phyloP scores from a whole-genome alignment of 2,113 vertebrate genomes.

The Danionella cerebrum region DNA sequence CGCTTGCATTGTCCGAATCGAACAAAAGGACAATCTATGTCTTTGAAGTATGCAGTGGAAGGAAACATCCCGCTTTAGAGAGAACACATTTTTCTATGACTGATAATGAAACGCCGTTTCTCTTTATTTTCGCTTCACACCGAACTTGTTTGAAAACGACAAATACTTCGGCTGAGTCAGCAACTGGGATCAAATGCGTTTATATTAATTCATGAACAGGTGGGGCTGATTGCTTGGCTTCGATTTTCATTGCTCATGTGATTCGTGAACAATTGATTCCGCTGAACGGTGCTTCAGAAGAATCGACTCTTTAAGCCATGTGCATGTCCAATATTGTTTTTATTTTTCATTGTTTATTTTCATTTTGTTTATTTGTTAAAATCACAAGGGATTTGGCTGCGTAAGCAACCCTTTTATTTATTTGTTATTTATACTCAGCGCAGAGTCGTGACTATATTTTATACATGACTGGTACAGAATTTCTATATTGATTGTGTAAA shows the following conservation, averaged over 20 bases:
- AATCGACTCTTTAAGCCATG: background rate
- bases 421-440: too few species aligned
- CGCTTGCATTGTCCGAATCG: conserved; percentile 30
- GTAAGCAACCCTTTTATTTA: too few species aligned
- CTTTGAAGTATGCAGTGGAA: conserved; percentile 46
- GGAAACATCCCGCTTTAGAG: conserved; percentile 49
- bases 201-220: background rate
- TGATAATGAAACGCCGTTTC: background rate
- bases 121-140: background rate
- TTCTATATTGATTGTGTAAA: too few species aligned
- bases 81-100: background rate
- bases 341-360: too few species aligned
- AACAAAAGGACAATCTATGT: conserved; percentile 44
- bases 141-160: background rate
- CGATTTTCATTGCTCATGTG: background rate
- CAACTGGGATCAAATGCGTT: background rate
- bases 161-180: background rate
- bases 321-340: too few species aligned
- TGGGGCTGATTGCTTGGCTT: background rate
- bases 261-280: background rate
- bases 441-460: too few species aligned
- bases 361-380: too few species aligned
- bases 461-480: too few species aligned
- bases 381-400: too few species aligned
- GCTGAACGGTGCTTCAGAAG: background rate